A percentile compares a stretch with the other conserved stretches of the same genome.
Evolutionary conservation across 1,140 invertebrate species (phyloP).

Genomic region (Calliphora vicina): DNA sequence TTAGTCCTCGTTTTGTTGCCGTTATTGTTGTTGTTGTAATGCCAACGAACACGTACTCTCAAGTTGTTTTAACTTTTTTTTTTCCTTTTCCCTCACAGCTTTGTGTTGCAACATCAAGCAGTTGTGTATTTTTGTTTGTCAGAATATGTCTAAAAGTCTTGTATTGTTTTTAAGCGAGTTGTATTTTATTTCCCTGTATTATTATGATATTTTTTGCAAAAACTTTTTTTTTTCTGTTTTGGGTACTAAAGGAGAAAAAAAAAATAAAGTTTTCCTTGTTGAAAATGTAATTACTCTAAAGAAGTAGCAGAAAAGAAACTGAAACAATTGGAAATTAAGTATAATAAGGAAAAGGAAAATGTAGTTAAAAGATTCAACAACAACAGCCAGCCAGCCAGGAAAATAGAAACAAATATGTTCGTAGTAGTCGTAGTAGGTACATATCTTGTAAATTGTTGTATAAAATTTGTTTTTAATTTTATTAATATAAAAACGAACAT

Average conservation of each 20-base stretch:
- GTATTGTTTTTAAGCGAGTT: background rate
- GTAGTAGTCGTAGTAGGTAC: background rate
- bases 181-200: background rate
- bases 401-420: background rate
- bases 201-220: background rate
- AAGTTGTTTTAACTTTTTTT: background rate
- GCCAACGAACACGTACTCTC: background rate
- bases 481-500: background rate
- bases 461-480: background rate
- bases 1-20: too few species aligned
- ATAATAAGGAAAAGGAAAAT: constrained; percentile 9
- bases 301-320: background rate
- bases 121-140: too few species aligned
- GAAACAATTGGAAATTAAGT: background rate
- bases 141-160: background rate
- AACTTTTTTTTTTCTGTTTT: background rate
- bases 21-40: too few species aligned
- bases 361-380: background rate
- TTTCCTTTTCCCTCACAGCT: background rate
- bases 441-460: constrained; percentile 9
- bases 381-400: too few species aligned
- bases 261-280: background rate
- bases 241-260: background rate
- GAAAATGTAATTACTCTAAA: constrained; percentile 6
- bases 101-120: background rate